Conservation (phyloP, 2,113 vertebrate species). For the Uria lomvia region DNA sequence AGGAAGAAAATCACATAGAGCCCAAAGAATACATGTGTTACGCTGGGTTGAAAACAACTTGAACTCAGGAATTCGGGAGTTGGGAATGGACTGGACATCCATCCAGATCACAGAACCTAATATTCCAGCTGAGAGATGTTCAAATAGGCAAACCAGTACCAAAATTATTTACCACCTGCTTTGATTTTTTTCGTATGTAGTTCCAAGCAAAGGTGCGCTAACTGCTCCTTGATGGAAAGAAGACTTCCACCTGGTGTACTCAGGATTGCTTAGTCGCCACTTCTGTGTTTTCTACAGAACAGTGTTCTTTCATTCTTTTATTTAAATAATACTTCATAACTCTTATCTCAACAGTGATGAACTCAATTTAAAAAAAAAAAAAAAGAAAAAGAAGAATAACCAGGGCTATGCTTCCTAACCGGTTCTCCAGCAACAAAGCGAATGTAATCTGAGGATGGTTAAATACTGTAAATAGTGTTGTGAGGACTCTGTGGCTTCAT, state of each 20-base stretch:
- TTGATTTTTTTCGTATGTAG: not conserved
- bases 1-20: not conserved
- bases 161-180: not conserved
- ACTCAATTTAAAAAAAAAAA: not conserved
- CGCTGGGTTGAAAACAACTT: not conserved
- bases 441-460: not conserved
- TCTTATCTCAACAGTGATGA: not conserved
- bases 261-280: not conserved
- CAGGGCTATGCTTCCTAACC: not conserved
- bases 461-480: not conserved
- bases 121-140: not conserved
- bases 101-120: not conserved
- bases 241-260: not conserved
- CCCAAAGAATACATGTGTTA: not conserved
- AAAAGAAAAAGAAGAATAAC: not conserved
- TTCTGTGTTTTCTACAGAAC: not conserved
- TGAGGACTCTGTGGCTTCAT: not conserved
- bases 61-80: not conserved
- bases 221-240: not conserved
- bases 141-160: not conserved
- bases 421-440: not conserved
- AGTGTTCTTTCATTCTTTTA: not conserved
- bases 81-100: not conserved
- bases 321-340: not conserved
- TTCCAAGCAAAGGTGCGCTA: not conserved